Conservation (phyloP, 1,140 invertebrate genomes). For the Zaprionus davidi region DNA sequence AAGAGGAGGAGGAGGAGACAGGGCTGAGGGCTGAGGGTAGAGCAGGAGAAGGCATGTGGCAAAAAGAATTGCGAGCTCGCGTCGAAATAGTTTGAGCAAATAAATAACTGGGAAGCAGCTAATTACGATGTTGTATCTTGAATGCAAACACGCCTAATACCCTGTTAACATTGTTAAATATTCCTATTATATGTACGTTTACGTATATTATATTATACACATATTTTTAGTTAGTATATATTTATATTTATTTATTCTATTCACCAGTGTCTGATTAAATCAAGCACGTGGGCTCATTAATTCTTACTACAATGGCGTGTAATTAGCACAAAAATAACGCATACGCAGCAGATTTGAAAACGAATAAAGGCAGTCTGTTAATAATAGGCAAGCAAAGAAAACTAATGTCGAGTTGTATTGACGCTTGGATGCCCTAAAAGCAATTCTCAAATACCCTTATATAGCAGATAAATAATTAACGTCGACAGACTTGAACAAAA, state of each 20-base stretch:
- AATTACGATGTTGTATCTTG: neutral
- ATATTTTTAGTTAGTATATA: too few relatives aligned
- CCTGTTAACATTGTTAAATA: neutral
- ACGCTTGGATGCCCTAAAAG: neutral
- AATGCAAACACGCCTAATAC: neutral
- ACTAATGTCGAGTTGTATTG: neutral
- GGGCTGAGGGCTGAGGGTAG: neutral
- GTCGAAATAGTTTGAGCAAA: slow-evolving; percentile 13
- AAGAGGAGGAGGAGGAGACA: neutral
- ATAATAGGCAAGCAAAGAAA: neutral
- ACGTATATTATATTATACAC: too few relatives aligned
- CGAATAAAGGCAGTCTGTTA: neutral
- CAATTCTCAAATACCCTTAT: neutral
- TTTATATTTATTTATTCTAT: too few relatives aligned
- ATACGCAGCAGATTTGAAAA: neutral
- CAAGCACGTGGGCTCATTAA: neutral
- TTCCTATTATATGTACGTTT: too few relatives aligned
- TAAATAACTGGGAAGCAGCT: slow-evolving; percentile 14
- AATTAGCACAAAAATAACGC: neutral
- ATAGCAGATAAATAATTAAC: too few relatives aligned
- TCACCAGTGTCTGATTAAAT: neutral
- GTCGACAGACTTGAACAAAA: too few relatives aligned
- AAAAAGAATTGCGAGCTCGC: slow-evolving; percentile 18
- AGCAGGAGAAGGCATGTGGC: neutral
- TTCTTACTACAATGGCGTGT: neutral